phyloP scores from a whole-genome alignment of 2,113 vertebrate genomes.

The Spheniscus mendiculus region DNA sequence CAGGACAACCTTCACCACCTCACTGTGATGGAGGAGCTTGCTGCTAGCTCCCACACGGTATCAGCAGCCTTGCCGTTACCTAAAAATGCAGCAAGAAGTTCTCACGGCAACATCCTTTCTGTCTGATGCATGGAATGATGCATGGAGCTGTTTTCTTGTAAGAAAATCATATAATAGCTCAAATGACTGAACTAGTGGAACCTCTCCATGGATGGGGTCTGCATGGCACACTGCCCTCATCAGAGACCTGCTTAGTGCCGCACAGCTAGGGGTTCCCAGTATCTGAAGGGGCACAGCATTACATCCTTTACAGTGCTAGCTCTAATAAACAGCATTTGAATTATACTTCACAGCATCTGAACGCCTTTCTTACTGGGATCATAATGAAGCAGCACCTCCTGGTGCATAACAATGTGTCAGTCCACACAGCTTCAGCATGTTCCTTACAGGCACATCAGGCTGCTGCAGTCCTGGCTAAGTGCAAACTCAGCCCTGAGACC shows the following conservation, averaged over 20 bases:
- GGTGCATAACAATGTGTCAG: neutral
- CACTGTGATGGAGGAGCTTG: neutral
- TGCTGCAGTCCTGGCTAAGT: neutral
- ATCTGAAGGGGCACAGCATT: neutral
- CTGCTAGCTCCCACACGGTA: neutral
- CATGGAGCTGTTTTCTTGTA: neutral
- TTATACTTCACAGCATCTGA: neutral
- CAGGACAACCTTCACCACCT: neutral
- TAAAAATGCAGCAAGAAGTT: neutral
- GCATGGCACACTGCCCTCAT: accelerated
- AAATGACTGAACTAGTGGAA: neutral
- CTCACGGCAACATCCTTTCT: neutral
- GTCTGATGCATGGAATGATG: neutral
- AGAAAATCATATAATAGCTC: neutral
- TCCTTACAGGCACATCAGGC: neutral
- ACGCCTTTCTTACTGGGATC: neutral
- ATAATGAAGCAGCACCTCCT: neutral
- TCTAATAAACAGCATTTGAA: neutral
- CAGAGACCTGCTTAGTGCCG: neutral
- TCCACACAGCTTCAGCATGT: neutral
- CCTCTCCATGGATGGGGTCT: neutral
- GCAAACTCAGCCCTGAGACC: neutral
- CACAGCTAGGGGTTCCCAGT: neutral
- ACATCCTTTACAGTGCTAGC: neutral
- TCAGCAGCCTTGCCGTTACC: neutral